Evolutionary conservation across 2,113 vertebrate genomes (phyloP).

Genomic region (Orycteropus afer): DNA sequence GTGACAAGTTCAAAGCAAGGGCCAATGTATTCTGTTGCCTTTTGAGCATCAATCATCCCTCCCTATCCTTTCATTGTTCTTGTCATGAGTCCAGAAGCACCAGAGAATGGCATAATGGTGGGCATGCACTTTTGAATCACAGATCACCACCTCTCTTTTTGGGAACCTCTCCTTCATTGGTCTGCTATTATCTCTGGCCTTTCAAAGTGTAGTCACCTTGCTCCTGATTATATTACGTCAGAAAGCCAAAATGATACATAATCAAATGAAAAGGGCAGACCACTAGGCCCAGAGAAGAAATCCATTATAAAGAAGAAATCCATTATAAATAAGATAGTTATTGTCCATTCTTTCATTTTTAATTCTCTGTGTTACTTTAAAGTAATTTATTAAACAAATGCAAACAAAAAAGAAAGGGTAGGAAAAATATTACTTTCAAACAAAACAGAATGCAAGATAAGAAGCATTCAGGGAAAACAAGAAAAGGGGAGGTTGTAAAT

Average conservation of each 20-base stretch:
- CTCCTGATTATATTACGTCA: background rate
- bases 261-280: background rate
- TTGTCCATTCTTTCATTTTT: too few species aligned
- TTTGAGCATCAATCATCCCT: background rate
- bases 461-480: background rate
- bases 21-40: background rate
- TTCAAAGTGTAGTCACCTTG: background rate
- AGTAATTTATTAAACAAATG: background rate
- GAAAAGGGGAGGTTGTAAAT: too few species aligned
- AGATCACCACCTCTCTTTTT: background rate
- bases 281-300: background rate
- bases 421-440: background rate
- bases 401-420: background rate
- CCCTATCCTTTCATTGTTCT: fast-evolving
- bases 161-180: background rate
- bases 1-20: background rate
- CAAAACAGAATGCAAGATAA: background rate
- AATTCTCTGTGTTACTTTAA: too few species aligned
- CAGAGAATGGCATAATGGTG: background rate
- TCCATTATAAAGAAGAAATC: background rate
- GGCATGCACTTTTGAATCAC: background rate
- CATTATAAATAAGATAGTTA: too few species aligned
- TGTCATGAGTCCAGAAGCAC: background rate
- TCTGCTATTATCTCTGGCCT: background rate
- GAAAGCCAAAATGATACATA: background rate